These are phyloP conservation scores for Stenurella melanura DNA, from an alignment of 2,888 invertebrate genomes.

Conservation along the genomic window DNA sequence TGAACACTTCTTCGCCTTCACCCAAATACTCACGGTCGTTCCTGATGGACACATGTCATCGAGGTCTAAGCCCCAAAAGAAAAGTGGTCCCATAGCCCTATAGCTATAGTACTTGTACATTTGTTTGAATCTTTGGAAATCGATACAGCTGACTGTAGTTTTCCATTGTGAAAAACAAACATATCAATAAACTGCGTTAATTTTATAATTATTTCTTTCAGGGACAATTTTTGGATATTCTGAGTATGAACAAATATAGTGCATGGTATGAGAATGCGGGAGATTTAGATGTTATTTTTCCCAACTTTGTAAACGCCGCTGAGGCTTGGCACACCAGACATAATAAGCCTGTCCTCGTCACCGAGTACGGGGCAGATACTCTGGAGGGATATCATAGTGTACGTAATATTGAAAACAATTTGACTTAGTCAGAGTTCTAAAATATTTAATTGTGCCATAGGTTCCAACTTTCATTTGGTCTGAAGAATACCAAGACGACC, in stretches of 20 bases:
- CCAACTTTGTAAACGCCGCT: constrained; percentile 85
- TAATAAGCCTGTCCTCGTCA: constrained; percentile 93
- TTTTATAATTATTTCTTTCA: constrained; percentile 70
- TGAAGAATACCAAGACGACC: constrained; percentile 93
- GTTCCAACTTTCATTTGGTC: constrained; percentile 90
- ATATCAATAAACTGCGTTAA: no score
- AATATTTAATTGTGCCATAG: neutral
- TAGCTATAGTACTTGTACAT: no score
- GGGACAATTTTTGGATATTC: constrained; percentile 88
- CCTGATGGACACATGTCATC: no score
- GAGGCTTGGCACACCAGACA: constrained; percentile 85
- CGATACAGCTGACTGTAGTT: no score
- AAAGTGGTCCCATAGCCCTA: no score
- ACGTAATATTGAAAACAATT: constrained; percentile 78
- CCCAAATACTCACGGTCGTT: no score
- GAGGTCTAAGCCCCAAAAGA: no score
- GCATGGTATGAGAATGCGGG: constrained; percentile 95
- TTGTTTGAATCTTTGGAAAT: neutral
- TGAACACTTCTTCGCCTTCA: no score
- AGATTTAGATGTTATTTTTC: constrained; percentile 83
- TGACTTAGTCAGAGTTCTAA: neutral
- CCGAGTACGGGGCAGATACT: constrained; percentile 98
- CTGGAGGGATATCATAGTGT: constrained; percentile 88
- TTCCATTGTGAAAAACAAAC: neutral
- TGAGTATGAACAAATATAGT: constrained; percentile 96